Conservation (phyloP, 2,888 invertebrate species). For the Eupithecia subumbrata region DNA sequence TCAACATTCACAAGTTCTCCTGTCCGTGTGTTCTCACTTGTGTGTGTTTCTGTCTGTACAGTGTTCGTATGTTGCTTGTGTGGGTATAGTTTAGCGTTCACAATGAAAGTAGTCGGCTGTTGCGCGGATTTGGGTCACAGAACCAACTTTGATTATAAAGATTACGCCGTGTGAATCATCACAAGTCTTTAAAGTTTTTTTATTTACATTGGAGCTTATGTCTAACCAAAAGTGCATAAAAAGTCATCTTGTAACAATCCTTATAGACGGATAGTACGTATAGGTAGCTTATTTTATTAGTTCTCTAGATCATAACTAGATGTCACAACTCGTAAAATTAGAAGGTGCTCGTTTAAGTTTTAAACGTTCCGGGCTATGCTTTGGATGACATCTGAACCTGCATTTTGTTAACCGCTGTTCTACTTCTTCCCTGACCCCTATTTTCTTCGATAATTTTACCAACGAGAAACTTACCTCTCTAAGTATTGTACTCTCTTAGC, state of each 20-base stretch:
- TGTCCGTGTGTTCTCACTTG: constrained; percentile 45
- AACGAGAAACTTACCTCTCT: too few relatives aligned
- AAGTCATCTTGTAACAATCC: not conserved
- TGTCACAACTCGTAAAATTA: not conserved
- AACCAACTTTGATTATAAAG: constrained; percentile 82
- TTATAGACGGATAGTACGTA: not conserved
- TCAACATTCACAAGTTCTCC: constrained; percentile 48
- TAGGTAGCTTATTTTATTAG: not conserved
- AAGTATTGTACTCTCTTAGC: too few relatives aligned
- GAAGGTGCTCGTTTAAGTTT: too few relatives aligned
- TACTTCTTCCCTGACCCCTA: too few relatives aligned
- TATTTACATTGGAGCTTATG: not conserved
- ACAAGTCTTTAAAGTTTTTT: constrained; percentile 60
- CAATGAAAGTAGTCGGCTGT: constrained; percentile 82
- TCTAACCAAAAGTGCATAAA: not conserved
- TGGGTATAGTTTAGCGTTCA: constrained; percentile 74
- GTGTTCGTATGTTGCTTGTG: constrained; percentile 50
- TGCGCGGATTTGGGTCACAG: constrained; percentile 83
- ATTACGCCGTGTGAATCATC: constrained; percentile 82
- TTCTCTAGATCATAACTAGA: not conserved
- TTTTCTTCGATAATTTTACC: not conserved
- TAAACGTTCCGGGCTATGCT: not conserved
- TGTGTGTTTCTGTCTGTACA: constrained; percentile 47
- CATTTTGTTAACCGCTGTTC: not conserved
- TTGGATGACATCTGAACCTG: not conserved